Evolutionary conservation across 30 jellyfish, hydroid and myxozoan species (phyloP).

Genomic region (Turritopsis rubra): DNA sequence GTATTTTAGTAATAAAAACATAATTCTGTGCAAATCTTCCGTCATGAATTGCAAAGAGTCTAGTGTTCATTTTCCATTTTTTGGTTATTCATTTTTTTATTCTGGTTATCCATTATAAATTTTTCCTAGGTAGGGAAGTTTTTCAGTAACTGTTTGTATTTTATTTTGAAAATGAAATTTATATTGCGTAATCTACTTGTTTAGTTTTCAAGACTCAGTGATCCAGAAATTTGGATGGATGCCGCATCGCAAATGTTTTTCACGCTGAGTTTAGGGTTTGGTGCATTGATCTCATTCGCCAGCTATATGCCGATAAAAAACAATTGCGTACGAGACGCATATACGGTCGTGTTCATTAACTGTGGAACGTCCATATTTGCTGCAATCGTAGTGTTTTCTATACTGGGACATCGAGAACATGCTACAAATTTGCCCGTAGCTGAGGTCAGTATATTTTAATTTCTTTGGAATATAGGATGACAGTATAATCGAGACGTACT

Average conservation of each 20-base stretch:
- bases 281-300: conserved; percentile 90
- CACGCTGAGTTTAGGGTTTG: conserved; percentile 92
- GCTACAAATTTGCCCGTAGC: conserved; percentile 38
- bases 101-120: too few relatives aligned
- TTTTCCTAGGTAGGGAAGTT: too few relatives aligned
- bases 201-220: conserved; percentile 47
- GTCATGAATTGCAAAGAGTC: too few relatives aligned
- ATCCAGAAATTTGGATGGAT: conserved; percentile 92
- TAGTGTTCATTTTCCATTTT: too few relatives aligned
- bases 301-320: conserved; percentile 87
- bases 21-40: too few relatives aligned
- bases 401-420: conserved; percentile 75
- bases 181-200: background rate
- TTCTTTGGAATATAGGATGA: background rate
- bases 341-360: conserved; percentile 80
- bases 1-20: too few relatives aligned
- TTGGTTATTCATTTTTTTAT: too few relatives aligned
- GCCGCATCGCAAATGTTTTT: conserved; percentile 96
- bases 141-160: too few relatives aligned
- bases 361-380: conserved; percentile 94
- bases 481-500: background rate
- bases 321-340: conserved; percentile 89
- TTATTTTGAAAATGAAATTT: background rate
- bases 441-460: conserved; percentile 37
- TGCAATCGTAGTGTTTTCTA: conserved; percentile 92